Base-by-base conservation (phyloP, 1,140 invertebrate genomes). In the Tachypleus tridentatus region DNA sequence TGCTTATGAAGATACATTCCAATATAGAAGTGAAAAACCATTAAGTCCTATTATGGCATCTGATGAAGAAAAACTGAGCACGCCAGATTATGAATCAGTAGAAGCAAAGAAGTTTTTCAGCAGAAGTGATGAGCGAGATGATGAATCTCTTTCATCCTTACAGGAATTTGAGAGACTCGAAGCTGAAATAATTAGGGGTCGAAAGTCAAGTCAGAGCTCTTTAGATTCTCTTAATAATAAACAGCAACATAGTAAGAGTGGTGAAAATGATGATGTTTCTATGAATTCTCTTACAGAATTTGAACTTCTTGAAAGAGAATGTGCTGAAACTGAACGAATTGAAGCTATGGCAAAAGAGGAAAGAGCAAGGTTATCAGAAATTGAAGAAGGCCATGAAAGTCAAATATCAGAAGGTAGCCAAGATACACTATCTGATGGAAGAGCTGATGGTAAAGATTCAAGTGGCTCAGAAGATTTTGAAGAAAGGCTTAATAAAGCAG, bases 241-340 rank as follows among this genome's bases (percentile, higher is more conserved):
- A 70, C 50, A 56, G 64, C 56, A 67, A 68, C 48, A 56, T 72
- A 84, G 85, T 1, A 82, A 83, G 71, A 83, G 84, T 64, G 84
- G 87, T 4, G 93, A 95, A 71, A 87, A 91, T 74, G 93, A 96
- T 76, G 89, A 93, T 76, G 80, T 93, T 48, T 96, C 92, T 0
- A 85, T 95, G 73, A 91, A 86, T 64, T 96, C 92, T 5, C 79
- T 96, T 64, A 91, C 94, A 76, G 93, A 97, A 76, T 97, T 97
- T 79, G 93, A 96, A 79, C 85, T 86, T 63, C 76, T 97, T 5
- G 93, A 97, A 77, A 84, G 83, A 72, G 85, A 89, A 0, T 91
- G 93, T 73, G 82, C 86, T 53, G 87, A 91, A 74, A 87, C 86
- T 1, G 86, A 90, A 67, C 81, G 86, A 63, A 87, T 89, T 58